phyloP scores from a whole-genome alignment of 2,888 invertebrate species.

The Sinopyrophorus schimmeli region DNA sequence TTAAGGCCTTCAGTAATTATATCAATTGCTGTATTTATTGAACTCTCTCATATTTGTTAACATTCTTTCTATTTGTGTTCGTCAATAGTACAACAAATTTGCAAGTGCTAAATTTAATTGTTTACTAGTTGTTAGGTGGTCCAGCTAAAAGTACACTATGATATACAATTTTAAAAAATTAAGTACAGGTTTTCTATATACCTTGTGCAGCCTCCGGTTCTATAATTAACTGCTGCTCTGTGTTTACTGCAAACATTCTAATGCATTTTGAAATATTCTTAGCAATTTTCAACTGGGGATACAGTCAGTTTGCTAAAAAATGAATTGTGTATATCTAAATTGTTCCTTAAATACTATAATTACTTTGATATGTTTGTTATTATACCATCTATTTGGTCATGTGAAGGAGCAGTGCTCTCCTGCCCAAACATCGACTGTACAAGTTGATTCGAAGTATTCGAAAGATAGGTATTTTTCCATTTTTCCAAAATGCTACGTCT shows the following conservation, averaged over 20 bases:
- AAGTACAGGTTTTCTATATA: no score
- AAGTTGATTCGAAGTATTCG: slow-evolving; percentile 78
- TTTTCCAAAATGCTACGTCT: slow-evolving; percentile 64
- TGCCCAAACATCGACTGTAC: slow-evolving; percentile 79
- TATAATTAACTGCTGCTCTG: slow-evolving; percentile 66
- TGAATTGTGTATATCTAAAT: slow-evolving; percentile 8
- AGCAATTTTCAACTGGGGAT: slow-evolving; percentile 81
- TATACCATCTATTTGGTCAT: slow-evolving; percentile 76
- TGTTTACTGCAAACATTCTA: slow-evolving; percentile 75
- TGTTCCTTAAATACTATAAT: no score
- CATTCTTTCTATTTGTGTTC: no score
- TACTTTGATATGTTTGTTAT: slow-evolving; percentile 68
- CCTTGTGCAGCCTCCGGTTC: slow-evolving; percentile 85
- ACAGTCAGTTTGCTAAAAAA: slow-evolving; percentile 75
- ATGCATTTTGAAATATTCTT: slow-evolving; percentile 84
- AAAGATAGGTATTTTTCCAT: slow-evolving; percentile 85
- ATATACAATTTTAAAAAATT: no score
- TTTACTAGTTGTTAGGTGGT: no score
- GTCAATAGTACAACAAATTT: no score
- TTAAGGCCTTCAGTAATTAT: no score
- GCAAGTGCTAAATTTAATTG: no score
- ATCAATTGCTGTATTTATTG: no score
- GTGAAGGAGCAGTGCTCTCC: slow-evolving; percentile 67
- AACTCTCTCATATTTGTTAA: no score
- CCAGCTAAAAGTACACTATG: no score